A percentile compares a stretch with the other conserved stretches of the same genome.
Conservation (phyloP, 2,888 invertebrate species). For the Drosophila quinaria region DNA sequence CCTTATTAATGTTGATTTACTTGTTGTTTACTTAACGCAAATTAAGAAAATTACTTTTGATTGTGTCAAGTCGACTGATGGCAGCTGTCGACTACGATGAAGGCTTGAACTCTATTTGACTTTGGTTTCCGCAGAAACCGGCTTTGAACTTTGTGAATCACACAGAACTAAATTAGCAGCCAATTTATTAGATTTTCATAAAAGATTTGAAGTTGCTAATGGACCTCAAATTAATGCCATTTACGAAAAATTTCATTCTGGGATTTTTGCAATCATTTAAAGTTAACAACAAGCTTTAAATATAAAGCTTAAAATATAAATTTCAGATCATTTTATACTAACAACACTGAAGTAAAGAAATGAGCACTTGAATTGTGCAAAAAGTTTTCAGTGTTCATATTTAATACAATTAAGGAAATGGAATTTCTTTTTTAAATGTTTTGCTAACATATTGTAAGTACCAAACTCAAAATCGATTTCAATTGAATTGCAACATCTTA, state of each 20-base stretch:
- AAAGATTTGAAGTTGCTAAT: neutral
- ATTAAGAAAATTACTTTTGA: slow-evolving; percentile 32
- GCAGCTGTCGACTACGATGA: neutral
- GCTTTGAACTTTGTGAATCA: slow-evolving; percentile 1
- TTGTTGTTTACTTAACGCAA: slow-evolving; percentile 29
- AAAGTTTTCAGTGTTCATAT: too few species aligned
- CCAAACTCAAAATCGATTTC: slow-evolving; percentile 5
- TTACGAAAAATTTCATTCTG: neutral
- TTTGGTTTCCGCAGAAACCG: slow-evolving; percentile 5
- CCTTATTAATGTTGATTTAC: slow-evolving; percentile 44
- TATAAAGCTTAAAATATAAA: too few species aligned
- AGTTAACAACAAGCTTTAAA: neutral
- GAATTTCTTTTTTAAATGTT: neutral
- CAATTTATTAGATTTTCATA: neutral
- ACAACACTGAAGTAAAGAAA: too few species aligned
- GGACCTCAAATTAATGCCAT: neutral
- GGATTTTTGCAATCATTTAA: neutral
- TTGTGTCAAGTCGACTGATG: slow-evolving; percentile 1
- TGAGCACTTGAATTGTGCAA: too few species aligned
- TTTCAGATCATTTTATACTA: too few species aligned
- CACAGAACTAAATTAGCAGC: neutral
- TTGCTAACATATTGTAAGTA: neutral
- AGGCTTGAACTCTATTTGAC: slow-evolving; percentile 11
- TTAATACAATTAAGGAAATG: neutral
- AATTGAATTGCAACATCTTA: slow-evolving; percentile 15